Conservation (phyloP, 2,797 vertebrate genomes). For the Ambastaia sidthimunki region DNA sequence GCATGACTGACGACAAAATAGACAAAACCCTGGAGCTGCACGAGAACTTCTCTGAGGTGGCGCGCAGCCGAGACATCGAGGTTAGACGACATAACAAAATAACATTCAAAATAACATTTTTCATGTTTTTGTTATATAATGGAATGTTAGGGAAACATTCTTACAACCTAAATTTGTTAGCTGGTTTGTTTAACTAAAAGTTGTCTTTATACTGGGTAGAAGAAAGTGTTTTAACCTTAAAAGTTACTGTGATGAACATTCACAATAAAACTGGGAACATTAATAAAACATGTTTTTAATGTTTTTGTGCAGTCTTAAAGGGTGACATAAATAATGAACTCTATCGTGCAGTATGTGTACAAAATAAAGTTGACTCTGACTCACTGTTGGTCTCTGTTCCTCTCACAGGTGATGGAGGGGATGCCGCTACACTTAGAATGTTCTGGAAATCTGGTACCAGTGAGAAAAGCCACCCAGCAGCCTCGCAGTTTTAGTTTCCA, state of each 20-base stretch:
- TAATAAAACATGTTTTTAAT: not conserved
- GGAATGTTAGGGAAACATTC: too few relatives aligned
- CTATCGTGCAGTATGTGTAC: not conserved
- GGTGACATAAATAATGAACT: too few relatives aligned
- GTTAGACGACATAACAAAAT: constrained; percentile 73
- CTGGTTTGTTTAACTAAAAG: too few relatives aligned
- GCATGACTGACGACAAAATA: constrained; percentile 98
- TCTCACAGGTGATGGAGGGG: constrained; percentile 90
- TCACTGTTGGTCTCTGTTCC: constrained; percentile 31
- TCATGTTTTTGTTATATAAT: too few relatives aligned
- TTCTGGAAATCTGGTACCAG: constrained; percentile 92
- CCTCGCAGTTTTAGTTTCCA: constrained; percentile 96
- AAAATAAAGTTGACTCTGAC: constrained; percentile 24
- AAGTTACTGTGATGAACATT: not conserved
- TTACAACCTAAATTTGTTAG: too few relatives aligned
- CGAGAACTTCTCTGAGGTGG: constrained; percentile 95
- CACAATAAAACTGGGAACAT: not conserved
- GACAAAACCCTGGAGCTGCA: constrained; percentile 98
- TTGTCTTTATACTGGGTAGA: too few relatives aligned
- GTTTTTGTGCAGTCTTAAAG: too few relatives aligned
- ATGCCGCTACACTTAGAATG: constrained; percentile 94
- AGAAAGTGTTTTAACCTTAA: too few relatives aligned
- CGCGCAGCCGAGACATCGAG: constrained; percentile 97
- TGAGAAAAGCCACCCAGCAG: constrained; percentile 92
- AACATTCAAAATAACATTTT: too few relatives aligned